Percentiles rank a stretch among this genome's conserved stretches.
phyloP scores from a whole-genome alignment of 2,888 invertebrate species.

The Oscheius sp. region DNA sequence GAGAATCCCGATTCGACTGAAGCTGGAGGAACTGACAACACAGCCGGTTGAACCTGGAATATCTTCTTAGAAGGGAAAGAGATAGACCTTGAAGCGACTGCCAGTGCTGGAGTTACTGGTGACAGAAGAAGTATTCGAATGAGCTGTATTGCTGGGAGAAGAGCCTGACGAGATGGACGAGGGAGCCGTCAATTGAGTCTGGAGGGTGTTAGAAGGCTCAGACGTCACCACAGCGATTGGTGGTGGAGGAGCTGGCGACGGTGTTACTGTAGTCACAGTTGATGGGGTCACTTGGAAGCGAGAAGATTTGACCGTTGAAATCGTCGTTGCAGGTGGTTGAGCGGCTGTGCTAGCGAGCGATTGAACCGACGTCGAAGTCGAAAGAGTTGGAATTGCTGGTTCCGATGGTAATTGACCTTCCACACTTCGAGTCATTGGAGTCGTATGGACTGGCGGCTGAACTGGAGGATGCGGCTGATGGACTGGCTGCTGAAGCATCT shows the following conservation, averaged over 20 bases:
- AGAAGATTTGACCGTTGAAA: constrained; percentile 35
- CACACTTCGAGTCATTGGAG: constrained; percentile 23
- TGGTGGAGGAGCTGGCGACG: constrained; percentile 17
- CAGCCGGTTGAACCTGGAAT: constrained; percentile 39
- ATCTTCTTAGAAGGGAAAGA: neutral
- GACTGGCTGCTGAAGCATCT: too few species aligned
- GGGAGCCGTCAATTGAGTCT: constrained; percentile 37
- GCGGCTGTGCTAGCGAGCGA: constrained; percentile 7
- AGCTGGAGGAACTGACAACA: constrained; percentile 15
- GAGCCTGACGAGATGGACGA: constrained; percentile 44
- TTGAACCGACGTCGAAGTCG: constrained; percentile 14
- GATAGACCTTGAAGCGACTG: constrained; percentile 41
- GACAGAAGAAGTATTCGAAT: constrained; percentile 51
- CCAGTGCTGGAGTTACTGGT: constrained; percentile 39
- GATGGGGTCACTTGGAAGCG: constrained; percentile 40
- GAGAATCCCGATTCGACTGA: constrained; percentile 47
- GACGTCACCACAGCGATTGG: constrained; percentile 21
- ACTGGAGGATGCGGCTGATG: too few species aligned
- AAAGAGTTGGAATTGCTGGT: constrained; percentile 5
- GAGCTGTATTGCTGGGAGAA: constrained; percentile 48
- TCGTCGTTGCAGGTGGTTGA: constrained; percentile 12
- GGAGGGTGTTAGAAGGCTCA: constrained; percentile 28
- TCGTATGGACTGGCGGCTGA: neutral
- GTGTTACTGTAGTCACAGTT: constrained; percentile 12
- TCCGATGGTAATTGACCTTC: constrained; percentile 25